Percentiles rank a stretch among this genome's conserved stretches.
Evolutionary conservation across 2,113 vertebrate species (phyloP).

Genomic region (Pycnonotus jocosus): DNA sequence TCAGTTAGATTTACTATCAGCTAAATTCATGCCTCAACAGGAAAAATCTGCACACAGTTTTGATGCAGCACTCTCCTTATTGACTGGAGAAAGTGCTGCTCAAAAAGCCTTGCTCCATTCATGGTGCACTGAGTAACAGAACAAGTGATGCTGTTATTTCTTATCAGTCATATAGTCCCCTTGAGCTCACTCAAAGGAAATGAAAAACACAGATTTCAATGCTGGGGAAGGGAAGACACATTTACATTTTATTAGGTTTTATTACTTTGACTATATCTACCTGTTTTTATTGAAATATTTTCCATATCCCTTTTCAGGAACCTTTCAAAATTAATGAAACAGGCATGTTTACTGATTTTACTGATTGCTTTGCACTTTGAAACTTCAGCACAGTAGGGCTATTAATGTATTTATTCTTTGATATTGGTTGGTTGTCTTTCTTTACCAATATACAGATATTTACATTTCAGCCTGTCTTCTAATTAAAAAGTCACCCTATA

Average conservation of each 20-base stretch:
- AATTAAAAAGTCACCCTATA: background rate
- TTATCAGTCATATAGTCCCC: background rate
- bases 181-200: conserved; percentile 19
- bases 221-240: background rate
- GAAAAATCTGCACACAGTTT: background rate
- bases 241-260: background rate
- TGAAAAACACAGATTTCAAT: conserved; percentile 3
- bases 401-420: background rate
- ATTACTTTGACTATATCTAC: background rate
- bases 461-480: background rate
- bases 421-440: background rate
- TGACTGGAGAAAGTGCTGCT: background rate
- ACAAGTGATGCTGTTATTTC: background rate
- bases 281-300: background rate
- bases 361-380: background rate
- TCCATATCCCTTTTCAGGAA: background rate
- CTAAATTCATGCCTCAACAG: background rate
- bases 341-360: background rate
- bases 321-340: background rate
- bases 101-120: background rate
- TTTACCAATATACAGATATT: background rate
- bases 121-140: background rate
- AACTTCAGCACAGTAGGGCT: background rate
- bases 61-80: background rate
- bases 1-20: background rate